phyloP scores from a whole-genome alignment of 2,888 invertebrate species.

The Leptothorax acervorum region DNA sequence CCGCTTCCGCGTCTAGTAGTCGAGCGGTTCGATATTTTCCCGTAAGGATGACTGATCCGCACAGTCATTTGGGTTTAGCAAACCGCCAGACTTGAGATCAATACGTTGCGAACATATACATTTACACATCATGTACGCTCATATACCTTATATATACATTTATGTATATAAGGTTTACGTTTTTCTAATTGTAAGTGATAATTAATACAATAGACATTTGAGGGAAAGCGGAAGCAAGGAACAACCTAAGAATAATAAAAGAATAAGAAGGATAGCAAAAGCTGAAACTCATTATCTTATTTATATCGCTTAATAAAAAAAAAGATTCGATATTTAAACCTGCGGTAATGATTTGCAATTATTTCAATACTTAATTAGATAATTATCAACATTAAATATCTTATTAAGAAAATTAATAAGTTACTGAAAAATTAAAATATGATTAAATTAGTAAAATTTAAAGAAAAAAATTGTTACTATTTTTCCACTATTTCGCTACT shows the following conservation, averaged over 20 bases:
- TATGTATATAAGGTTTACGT: background rate
- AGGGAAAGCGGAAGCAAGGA: background rate
- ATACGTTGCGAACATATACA: background rate
- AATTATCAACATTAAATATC: background rate
- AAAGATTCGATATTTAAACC: background rate
- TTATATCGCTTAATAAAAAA: background rate
- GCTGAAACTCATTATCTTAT: background rate
- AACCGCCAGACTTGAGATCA: background rate
- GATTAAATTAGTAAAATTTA: background rate
- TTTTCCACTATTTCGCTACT: background rate
- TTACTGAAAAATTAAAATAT: background rate
- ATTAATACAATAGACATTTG: background rate
- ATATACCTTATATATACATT: background rate
- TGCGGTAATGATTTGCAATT: background rate
- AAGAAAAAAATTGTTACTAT: background rate
- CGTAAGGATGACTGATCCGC: conserved; percentile 9
- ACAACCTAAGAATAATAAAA: background rate
- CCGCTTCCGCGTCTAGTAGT: background rate
- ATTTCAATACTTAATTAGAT: background rate
- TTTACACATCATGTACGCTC: background rate
- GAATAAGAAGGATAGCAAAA: background rate
- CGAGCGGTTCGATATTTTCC: conserved; percentile 16
- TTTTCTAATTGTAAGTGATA: background rate
- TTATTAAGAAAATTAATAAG: background rate
- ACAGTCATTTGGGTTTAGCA: conserved; percentile 14